phyloP scores from a whole-genome alignment of 2,113 vertebrate species.

The Antidorcas marsupialis region DNA sequence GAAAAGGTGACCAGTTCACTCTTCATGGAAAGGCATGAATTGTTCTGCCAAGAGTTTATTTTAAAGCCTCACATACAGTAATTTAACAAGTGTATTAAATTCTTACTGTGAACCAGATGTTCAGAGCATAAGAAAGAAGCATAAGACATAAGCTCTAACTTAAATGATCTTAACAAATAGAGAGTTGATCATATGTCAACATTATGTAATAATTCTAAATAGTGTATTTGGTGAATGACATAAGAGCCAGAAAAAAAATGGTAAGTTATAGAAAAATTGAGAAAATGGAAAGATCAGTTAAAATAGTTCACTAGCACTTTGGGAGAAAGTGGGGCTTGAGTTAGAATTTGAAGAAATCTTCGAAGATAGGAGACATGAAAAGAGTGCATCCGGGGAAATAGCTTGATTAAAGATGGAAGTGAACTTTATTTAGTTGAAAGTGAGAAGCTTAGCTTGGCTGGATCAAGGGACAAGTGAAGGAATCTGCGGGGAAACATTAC shows the following conservation, averaged over 20 bases:
- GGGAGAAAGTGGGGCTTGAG: not conserved
- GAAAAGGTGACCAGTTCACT: not conserved
- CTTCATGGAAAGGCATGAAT: not conserved
- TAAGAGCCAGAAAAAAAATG: not conserved
- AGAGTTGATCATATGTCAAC: not conserved
- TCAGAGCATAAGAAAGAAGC: not conserved
- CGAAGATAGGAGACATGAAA: not conserved
- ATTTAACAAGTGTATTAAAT: not conserved
- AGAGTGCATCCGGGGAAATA: not conserved
- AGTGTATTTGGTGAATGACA: not conserved
- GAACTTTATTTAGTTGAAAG: not conserved
- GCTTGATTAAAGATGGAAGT: not conserved
- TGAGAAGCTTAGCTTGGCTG: not conserved
- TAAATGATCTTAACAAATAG: not conserved
- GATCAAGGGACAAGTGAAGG: not conserved
- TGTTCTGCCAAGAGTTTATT: not conserved
- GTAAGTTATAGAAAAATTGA: not conserved
- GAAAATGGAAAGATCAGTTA: not conserved
- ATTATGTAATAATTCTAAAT: not conserved
- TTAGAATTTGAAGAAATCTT: not conserved
- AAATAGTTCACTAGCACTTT: not conserved
- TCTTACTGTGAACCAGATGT: not conserved
- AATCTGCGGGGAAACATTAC: not conserved
- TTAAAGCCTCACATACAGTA: not conserved
- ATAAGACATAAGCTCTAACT: not conserved